phyloP scores from a whole-genome alignment of 2,888 invertebrate species.

The Xylota sylvarum region DNA sequence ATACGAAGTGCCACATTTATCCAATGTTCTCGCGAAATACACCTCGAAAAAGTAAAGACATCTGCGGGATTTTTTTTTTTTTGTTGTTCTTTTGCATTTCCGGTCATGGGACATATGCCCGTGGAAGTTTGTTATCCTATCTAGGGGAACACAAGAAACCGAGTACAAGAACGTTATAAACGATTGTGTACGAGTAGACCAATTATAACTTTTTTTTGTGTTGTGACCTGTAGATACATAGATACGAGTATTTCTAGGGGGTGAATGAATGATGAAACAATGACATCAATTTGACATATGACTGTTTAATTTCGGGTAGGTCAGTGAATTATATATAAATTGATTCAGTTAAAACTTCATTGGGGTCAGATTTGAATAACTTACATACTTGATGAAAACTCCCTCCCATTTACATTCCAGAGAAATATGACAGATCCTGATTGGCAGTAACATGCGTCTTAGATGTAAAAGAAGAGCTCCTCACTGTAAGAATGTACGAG shows the following conservation, averaged over 20 bases:
- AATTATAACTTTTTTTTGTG: not conserved
- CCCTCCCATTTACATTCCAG: too few species aligned
- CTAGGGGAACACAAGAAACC: not conserved
- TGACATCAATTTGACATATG: not conserved
- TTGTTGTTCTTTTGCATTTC: not conserved
- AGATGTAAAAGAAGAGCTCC: too few species aligned
- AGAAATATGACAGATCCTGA: too few species aligned
- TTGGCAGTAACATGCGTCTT: too few species aligned
- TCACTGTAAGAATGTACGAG: too few species aligned
- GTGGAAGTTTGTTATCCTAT: not conserved
- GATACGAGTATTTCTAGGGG: not conserved
- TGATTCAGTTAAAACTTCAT: too few species aligned
- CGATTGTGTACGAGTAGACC: not conserved
- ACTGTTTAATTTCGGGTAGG: not conserved
- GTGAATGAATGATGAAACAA: not conserved
- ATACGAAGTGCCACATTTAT: slow-evolving; percentile 3
- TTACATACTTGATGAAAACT: too few species aligned
- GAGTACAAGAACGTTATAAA: not conserved
- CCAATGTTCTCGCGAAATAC: not conserved
- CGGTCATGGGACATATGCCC: slow-evolving; percentile 3
- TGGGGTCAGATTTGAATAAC: too few species aligned
- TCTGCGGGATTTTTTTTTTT: slow-evolving; percentile 6
- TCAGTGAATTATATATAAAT: not conserved
- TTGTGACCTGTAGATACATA: not conserved
- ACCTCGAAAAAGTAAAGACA: not conserved